Evolutionary conservation across 2,888 invertebrate species (phyloP).

Genomic region (Dicranocentrus wangi): DNA sequence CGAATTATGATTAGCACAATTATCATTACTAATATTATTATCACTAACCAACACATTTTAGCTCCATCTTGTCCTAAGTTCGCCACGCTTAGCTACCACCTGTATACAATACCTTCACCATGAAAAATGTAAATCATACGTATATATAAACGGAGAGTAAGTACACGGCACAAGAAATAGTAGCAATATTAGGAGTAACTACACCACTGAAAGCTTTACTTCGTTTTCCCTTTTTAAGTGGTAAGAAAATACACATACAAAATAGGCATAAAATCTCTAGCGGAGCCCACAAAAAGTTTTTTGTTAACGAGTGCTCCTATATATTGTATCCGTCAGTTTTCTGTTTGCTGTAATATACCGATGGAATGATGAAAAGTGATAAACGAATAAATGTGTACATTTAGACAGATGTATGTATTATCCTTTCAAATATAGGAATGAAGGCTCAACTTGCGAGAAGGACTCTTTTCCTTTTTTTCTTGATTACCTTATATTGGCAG

Average conservation of each 20-base stretch:
- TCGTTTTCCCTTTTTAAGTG: constrained; percentile 47
- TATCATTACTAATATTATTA: constrained; percentile 23
- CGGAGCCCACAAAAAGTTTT: constrained; percentile 10
- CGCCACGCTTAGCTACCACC: not conserved
- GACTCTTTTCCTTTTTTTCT: constrained; percentile 35
- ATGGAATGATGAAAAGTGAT: constrained; percentile 5
- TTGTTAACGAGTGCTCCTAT: constrained; percentile 18
- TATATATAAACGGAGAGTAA: not conserved
- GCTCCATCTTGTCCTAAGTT: not conserved
- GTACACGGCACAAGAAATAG: not conserved
- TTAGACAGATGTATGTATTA: not conserved
- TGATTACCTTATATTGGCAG: constrained; percentile 25
- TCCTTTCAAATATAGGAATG: not conserved
- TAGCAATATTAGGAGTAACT: not conserved
- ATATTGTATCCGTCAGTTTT: constrained; percentile 25
- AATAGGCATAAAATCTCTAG: not conserved
- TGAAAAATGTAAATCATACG: not conserved
- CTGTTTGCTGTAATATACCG: not conserved
- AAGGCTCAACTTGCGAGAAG: constrained; percentile 31
- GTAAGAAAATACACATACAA: not conserved
- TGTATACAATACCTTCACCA: not conserved
- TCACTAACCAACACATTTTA: not conserved
- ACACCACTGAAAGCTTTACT: not conserved
- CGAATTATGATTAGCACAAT: constrained; percentile 14
- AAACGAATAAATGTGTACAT: constrained; percentile 11